Evolutionary conservation across 2,888 invertebrate species (phyloP), one percentile per base, ranked within the genome.

Genomic region (Palloptera scutellata): DNA sequence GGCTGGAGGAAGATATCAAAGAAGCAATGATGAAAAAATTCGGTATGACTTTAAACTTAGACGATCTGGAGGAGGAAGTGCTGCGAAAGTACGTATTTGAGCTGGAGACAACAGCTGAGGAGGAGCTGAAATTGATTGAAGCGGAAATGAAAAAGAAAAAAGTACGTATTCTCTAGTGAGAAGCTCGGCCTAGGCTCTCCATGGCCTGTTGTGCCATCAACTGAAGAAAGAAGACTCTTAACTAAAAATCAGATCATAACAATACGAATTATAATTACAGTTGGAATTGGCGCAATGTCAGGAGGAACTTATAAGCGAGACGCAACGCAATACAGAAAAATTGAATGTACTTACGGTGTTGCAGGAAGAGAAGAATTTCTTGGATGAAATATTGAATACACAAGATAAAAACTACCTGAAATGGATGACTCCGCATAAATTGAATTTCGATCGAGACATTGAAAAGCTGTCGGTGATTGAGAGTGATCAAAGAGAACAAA

Each of bases 21-120:
- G 81, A 86, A 43, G 84, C 85, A 54, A 88, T 89, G 86, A 83
- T 84, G 54, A 84, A 86, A 52, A 89, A 89, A 77, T 90, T 90
- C 75, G 90, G 90, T 0, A 81, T 85, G 60, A 77, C 85, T 59
- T 77, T 89, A 13, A 86, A 88, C 72, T 78, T 90, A 1, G 85
- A 86, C 66, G 86, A 86, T 69, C 76, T 90, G 69, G 89, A 90
- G 75, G 87, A 88, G 77, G 86, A 87, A 48, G 84, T 89, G 54
- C 76, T 90, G 64, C 85, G 86, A 59, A 85, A 86, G 73, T 84
- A 89, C 77, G 85, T 89, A 20, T 86, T 87, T 67, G 86, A 89
- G 55, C 81, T 88, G 63, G 86, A 87, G 73, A 79, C 87, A n/a
- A 85, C 86, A 15, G 78, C 86, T 10, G 82, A 85, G 42, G 86